phyloP scores from a whole-genome alignment of 2,797 vertebrate species.

The Gallirallus australis region DNA sequence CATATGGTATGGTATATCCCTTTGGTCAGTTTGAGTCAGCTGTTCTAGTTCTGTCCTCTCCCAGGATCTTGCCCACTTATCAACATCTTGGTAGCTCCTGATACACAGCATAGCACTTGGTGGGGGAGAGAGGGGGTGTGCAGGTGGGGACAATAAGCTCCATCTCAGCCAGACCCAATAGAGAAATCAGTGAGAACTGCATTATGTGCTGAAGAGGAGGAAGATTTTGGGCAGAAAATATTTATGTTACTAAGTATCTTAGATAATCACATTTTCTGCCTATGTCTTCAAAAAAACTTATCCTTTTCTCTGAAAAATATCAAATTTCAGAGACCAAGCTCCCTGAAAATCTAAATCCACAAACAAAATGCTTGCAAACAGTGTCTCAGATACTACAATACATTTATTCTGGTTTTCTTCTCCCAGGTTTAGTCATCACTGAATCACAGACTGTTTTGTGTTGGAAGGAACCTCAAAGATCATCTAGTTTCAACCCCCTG shows the following conservation, averaged over 20 bases:
- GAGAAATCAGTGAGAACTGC: background rate
- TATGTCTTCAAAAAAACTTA: background rate
- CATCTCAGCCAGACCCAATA: too few relatives aligned
- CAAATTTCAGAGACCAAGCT: background rate
- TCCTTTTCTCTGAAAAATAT: background rate
- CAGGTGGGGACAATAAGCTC: too few relatives aligned
- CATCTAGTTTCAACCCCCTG: too few relatives aligned
- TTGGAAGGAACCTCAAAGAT: too few relatives aligned
- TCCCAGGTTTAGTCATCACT: background rate
- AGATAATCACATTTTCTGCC: background rate
- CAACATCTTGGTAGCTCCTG: too few relatives aligned
- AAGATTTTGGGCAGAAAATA: constrained; percentile 17
- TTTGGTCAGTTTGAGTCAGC: too few relatives aligned
- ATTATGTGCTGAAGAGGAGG: constrained; percentile 4
- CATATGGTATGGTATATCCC: too few relatives aligned
- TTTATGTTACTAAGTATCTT: constrained; percentile 8
- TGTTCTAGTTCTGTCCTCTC: too few relatives aligned
- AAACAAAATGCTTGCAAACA: background rate
- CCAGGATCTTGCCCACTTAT: too few relatives aligned
- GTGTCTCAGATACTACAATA: background rate
- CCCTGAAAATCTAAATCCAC: background rate
- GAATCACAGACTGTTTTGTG: too few relatives aligned
- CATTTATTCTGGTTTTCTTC: background rate
- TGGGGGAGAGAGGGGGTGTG: too few relatives aligned
- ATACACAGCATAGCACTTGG: too few relatives aligned